These are phyloP conservation scores for Chelonoidis abingdonii DNA, from an alignment of 2,113 vertebrate genomes.

Conservation along the genomic window DNA sequence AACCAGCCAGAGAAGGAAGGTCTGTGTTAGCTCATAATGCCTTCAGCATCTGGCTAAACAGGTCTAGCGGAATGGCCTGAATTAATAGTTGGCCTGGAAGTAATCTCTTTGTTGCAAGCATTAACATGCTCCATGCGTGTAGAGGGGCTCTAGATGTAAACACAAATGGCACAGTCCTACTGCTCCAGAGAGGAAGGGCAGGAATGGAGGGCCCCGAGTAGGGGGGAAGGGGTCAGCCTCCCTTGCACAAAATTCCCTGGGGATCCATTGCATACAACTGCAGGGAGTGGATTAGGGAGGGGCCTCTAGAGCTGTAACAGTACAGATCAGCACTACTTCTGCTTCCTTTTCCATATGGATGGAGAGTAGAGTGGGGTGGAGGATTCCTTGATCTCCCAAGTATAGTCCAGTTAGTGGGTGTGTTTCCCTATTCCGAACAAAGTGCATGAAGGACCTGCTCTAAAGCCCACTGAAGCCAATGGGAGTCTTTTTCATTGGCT, in stretches of 20 bases:
- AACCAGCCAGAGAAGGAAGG: neutral
- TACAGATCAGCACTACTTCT: neutral
- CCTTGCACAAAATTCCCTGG: neutral
- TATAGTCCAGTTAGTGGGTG: neutral
- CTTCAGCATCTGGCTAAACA: slow-evolving; percentile 33
- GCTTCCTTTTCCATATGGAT: neutral
- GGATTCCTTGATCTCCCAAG: neutral
- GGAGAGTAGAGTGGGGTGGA: too few species aligned
- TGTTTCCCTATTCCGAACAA: too few species aligned
- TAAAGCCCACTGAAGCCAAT: neutral
- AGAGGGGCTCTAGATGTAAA: neutral
- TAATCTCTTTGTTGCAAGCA: slow-evolving; percentile 25
- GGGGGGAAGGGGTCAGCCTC: neutral
- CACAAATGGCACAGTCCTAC: neutral
- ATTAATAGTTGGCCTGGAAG: slow-evolving; percentile 12
- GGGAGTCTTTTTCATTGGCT: neutral
- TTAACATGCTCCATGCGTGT: neutral
- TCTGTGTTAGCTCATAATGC: slow-evolving; percentile 4
- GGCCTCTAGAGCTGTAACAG: neutral
- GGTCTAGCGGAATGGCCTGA: slow-evolving; percentile 27
- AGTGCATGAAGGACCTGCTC: neutral
- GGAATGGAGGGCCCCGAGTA: rapidly evolving
- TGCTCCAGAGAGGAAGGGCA: neutral
- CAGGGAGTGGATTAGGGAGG: neutral
- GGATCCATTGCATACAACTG: rapidly evolving